Evolutionary conservation across 2,113 vertebrate genomes (phyloP).

Genomic region (Halichoerus grypus): DNA sequence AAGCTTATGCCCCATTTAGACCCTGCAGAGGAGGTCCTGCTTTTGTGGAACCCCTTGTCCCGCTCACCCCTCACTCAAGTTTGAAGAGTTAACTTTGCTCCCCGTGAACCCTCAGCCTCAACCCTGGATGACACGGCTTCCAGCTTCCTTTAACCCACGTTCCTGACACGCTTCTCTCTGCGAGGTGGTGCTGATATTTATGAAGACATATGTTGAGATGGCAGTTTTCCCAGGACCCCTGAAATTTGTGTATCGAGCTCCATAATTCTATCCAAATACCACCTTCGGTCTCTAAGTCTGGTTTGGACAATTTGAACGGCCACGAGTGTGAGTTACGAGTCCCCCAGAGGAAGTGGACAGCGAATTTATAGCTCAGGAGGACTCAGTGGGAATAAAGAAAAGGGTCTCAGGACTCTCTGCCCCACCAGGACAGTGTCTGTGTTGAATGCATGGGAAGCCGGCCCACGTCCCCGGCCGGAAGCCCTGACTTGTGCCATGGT

Average conservation of each 20-base stretch:
- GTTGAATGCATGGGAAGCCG: accelerated
- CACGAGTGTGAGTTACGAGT: neutral
- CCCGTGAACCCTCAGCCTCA: neutral
- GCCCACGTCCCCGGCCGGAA: accelerated
- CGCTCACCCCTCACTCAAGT: accelerated
- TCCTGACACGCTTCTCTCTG: neutral
- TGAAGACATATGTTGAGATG: neutral
- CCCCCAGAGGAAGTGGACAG: neutral
- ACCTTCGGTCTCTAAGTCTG: neutral
- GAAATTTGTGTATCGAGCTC: constrained; percentile 52
- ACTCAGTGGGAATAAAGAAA: neutral
- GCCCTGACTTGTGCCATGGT: too few species aligned
- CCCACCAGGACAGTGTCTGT: neutral
- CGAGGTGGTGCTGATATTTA: neutral
- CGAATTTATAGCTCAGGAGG: neutral
- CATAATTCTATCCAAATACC: neutral
- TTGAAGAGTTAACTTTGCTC: neutral
- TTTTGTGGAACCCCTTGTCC: accelerated
- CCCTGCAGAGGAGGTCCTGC: neutral
- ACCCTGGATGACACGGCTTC: neutral
- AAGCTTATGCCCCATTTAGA: accelerated
- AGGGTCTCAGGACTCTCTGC: neutral
- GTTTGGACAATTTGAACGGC: accelerated
- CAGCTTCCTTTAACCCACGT: neutral
- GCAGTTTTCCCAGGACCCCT: neutral